phyloP scores from a whole-genome alignment of 2,113 vertebrate species.

The Piliocolobus tephrosceles region DNA sequence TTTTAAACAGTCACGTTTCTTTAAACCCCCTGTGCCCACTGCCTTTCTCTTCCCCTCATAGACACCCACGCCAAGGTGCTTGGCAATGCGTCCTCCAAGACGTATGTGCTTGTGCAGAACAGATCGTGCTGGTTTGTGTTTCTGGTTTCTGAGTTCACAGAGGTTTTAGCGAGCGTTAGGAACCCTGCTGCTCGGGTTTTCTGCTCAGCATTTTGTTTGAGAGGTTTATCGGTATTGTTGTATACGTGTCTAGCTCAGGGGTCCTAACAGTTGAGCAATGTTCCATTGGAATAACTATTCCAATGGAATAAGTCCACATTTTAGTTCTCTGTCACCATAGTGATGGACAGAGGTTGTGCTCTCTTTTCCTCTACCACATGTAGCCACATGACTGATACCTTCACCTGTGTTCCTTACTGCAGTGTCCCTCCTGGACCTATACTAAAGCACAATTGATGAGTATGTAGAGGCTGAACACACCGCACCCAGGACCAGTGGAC shows the following conservation, averaged over 20 bases:
- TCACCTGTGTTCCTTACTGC: background rate
- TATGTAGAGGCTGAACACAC: too few species aligned
- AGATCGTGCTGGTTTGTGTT: background rate
- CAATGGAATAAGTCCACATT: too few species aligned
- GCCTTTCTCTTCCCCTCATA: background rate
- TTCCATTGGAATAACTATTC: too few species aligned
- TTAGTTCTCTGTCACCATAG: background rate
- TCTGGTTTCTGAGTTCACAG: background rate
- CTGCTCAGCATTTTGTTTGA: background rate
- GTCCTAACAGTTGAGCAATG: background rate
- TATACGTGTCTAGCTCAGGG: background rate
- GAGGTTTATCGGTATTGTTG: fast-evolving
- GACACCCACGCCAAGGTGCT: background rate
- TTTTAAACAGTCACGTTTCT: background rate
- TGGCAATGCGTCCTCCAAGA: background rate
- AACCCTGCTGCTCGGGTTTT: background rate
- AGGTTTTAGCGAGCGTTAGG: background rate
- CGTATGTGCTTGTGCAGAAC: background rate
- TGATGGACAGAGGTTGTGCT: too few species aligned
- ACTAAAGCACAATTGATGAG: background rate
- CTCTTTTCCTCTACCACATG: background rate
- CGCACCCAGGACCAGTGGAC: background rate
- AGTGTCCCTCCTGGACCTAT: too few species aligned
- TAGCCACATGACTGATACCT: background rate
- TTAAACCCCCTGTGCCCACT: fast-evolving